Base-by-base conservation (phyloP, 2,113 vertebrate species). In the Bombycilla garrulus region DNA sequence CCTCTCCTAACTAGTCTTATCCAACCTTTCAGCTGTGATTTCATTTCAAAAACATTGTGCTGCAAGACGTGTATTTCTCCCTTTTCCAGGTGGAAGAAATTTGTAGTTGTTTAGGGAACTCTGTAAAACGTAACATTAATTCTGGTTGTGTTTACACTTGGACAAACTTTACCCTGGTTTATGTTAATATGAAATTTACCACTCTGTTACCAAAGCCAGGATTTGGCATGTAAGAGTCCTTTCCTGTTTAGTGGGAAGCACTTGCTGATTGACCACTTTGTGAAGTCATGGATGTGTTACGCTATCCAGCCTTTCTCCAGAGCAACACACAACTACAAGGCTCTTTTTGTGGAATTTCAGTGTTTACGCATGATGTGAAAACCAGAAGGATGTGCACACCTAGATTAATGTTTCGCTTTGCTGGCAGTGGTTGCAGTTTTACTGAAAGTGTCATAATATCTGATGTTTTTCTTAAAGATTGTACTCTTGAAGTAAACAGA, bases 371-470 rank as follows among this genome's bases (percentile, higher is more conserved):
- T 71, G 72, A 87, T 89, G 58, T 72, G 81, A 91, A 87, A 93
- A 81, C 36, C 77, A 91, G 84, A 79, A 65, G 81, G 80, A 66
- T 88, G 71, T 86, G 79, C 60, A 69, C 76, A 83, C 47, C 76
- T 88, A 81, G 31, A 81, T 86, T 70, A 85, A 67, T 78, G 69
- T 92, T 90, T 92, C 81, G 29, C 61, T 95, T 94, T 72, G 6
- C 82, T 96, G 90, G 58, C 85, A 73, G 58, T 87, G 53, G 80
- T 91, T 94, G 45, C 89, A 65, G 48, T 92, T 86, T 94, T 93
- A 81, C 86, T 74, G 76, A 35, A 94, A 86, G 76, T 94, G 79
- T 94, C 95, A 94, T 77, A 95, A 74, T 78, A 88, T 22, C 85
- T 81, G 76, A 57, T 92, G 67, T 86, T 95, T 90, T 94, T 86